Percentiles rank a stretch among this genome's conserved stretches.
Evolutionary conservation across 2,797 vertebrate genomes (phyloP).

Genomic region (Chelon labrosus): DNA sequence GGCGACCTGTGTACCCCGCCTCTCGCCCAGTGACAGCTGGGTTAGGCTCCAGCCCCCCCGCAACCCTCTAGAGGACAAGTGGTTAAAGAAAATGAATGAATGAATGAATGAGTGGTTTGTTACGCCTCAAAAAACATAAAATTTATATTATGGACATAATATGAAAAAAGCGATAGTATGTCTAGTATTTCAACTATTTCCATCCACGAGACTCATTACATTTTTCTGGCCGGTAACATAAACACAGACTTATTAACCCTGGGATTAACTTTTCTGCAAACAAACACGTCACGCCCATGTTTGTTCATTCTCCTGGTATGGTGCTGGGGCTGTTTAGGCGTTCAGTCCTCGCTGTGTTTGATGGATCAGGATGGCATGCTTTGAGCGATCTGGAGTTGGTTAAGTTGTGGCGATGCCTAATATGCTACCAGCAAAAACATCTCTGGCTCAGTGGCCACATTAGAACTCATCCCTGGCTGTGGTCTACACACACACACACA

Average conservation of each 20-base stretch:
- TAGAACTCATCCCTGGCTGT: constrained; percentile 54
- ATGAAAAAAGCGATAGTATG: not conserved
- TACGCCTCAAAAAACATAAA: not conserved
- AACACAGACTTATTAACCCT: constrained; percentile 37
- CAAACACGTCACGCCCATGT: constrained; percentile 31
- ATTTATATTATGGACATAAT: not conserved
- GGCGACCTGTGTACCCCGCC: too few relatives aligned
- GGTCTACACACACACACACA: constrained; percentile 25
- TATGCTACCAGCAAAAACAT: constrained; percentile 70
- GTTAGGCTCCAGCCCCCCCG: too few relatives aligned
- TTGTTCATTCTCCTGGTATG: constrained; percentile 46
- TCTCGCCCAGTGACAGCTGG: too few relatives aligned
- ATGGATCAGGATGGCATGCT: constrained; percentile 58
- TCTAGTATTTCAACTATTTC: constrained; percentile 9
- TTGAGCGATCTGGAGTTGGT: constrained; percentile 69
- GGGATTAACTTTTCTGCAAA: constrained; percentile 41
- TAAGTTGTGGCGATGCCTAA: constrained; percentile 68
- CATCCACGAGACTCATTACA: constrained; percentile 3
- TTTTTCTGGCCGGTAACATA: constrained; percentile 27
- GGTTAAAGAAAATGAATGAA: too few relatives aligned
- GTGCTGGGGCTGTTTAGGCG: constrained; percentile 29
- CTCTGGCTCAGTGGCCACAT: constrained; percentile 72
- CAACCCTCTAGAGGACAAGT: too few relatives aligned
- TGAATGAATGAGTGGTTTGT: not conserved
- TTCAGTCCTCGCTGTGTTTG: constrained; percentile 44